These are phyloP conservation scores for Leptopterna dolabrata DNA, from an alignment of 2,888 invertebrate species.

Conservation along the genomic window DNA sequence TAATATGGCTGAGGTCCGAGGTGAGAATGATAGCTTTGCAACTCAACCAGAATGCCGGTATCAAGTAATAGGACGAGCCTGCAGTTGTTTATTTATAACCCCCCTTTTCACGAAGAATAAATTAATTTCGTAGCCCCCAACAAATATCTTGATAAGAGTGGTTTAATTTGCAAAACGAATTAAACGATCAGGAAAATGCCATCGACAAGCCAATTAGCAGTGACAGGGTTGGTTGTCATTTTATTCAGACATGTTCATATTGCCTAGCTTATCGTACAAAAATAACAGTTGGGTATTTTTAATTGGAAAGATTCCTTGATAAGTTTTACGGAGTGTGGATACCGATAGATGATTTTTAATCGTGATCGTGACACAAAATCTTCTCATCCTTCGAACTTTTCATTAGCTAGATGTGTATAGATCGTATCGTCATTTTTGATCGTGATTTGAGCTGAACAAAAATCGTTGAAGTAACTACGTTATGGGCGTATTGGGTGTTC, in stretches of 20 bases:
- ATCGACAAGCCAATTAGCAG: not conserved
- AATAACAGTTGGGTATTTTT: too few species aligned
- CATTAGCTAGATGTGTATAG: too few species aligned
- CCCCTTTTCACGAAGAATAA: not conserved
- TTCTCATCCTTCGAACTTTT: too few species aligned
- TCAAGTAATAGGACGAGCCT: not conserved
- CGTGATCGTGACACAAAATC: too few species aligned
- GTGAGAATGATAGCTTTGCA: not conserved
- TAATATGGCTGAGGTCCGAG: not conserved
- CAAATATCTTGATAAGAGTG: not conserved
- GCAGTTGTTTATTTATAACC: not conserved
- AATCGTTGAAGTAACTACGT: too few species aligned
- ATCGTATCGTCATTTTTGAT: too few species aligned
- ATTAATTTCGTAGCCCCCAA: not conserved
- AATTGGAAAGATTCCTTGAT: too few species aligned
- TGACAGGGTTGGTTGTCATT: not conserved
- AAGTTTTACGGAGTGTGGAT: too few species aligned
- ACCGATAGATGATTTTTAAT: too few species aligned
- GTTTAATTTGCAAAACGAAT: not conserved
- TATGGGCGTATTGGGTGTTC: too few species aligned
- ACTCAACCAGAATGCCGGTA: not conserved
- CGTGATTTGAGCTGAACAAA: too few species aligned
- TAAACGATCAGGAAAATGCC: not conserved
- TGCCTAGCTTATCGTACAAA: too few species aligned
- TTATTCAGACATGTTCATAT: not conserved